Conservation (phyloP, 1,140 invertebrate species). For the Procambarus clarkii region DNA sequence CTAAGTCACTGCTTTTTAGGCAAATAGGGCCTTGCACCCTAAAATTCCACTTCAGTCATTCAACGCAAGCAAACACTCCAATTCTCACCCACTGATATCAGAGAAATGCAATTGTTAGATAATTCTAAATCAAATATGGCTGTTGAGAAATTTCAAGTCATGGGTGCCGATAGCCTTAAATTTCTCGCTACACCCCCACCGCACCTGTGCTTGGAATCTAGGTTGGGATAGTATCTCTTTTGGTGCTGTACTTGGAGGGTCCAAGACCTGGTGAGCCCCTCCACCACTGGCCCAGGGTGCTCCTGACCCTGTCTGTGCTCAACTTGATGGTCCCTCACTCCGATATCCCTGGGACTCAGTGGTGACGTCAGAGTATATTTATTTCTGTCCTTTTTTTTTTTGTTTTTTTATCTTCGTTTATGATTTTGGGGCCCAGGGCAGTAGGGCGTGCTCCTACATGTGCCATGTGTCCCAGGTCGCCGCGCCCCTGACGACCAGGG, state of each 20-base stretch:
- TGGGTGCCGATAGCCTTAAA: neutral
- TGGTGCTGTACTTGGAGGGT: constrained; percentile 11
- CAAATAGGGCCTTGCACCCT: neutral
- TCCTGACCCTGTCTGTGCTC: constrained; percentile 52
- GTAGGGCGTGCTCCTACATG: constrained; percentile 41
- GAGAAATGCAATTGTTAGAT: neutral
- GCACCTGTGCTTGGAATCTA: neutral
- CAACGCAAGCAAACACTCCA: neutral
- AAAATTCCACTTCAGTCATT: neutral
- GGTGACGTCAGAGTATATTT: constrained; percentile 50
- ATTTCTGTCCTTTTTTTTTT: constrained; percentile 13
- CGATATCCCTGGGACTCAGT: constrained; percentile 53
- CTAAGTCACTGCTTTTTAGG: too few species aligned
- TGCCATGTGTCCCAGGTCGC: constrained; percentile 21
- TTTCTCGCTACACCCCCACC: neutral
- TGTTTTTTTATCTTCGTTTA: constrained; percentile 30
- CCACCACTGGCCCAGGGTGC: constrained; percentile 28
- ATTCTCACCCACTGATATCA: neutral
- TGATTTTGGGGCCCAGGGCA: constrained; percentile 27
- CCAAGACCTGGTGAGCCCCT: constrained; percentile 5
- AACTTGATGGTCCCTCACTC: constrained; percentile 49
- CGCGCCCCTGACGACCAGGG: constrained; percentile 34
- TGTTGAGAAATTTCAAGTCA: neutral
- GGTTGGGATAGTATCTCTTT: neutral
- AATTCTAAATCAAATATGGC: neutral